Percentiles rank a stretch among this genome's conserved stretches.
phyloP scores from a whole-genome alignment of 2,113 vertebrate species.

The Lipotes vexillifer region DNA sequence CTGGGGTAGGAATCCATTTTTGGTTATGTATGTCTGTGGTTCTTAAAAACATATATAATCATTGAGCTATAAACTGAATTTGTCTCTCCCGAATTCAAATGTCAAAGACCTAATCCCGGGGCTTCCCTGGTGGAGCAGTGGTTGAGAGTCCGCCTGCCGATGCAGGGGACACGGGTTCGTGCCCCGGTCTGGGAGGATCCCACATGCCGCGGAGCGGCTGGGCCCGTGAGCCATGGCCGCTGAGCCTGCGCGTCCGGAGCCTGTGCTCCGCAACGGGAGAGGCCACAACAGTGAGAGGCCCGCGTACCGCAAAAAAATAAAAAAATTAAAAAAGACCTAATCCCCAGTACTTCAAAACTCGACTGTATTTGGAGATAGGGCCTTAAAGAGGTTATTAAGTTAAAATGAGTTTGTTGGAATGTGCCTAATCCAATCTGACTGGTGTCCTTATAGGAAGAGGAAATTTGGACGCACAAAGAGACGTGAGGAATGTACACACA shows the following conservation, averaged over 20 bases:
- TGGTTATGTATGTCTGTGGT: not conserved
- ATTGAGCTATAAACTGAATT: not conserved
- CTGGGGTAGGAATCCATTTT: not conserved
- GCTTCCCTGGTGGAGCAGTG: no score
- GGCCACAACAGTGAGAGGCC: no score
- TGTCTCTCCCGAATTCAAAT: not conserved
- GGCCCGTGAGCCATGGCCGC: no score
- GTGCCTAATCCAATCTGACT: not conserved
- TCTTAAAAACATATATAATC: not conserved
- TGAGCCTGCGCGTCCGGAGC: no score
- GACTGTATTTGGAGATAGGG: not conserved
- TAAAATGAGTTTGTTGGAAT: not conserved
- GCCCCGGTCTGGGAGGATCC: no score
- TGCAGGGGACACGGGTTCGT: no score
- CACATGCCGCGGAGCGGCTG: no score
- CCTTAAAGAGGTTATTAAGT: not conserved
- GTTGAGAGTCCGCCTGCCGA: no score
- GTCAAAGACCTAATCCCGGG: not conserved
- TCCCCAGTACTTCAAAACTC: not conserved
- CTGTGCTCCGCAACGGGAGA: no score
- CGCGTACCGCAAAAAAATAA: no score
- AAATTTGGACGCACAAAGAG: not conserved
- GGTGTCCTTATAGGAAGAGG: not conserved
- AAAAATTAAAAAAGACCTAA: not conserved
- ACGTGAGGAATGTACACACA: not conserved